Evolutionary conservation across 1,140 invertebrate genomes (phyloP).

Genomic region (Temnothorax longispinosus): DNA sequence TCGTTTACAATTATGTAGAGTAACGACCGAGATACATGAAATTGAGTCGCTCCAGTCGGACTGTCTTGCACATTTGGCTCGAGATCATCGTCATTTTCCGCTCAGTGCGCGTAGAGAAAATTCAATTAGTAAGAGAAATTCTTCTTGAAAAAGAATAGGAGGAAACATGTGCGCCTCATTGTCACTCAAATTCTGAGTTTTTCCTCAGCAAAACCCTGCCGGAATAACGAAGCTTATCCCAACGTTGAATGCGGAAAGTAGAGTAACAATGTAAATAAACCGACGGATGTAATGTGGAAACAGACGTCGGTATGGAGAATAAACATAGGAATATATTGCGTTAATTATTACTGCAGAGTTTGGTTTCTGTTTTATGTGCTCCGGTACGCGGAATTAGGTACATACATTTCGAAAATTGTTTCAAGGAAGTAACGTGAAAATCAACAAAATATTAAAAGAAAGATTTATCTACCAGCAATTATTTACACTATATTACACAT

Average conservation of each 20-base stretch:
- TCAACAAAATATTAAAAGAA: not conserved
- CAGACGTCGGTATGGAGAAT: not conserved
- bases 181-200: too few species aligned
- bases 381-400: not conserved
- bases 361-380: not conserved
- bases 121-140: constrained; percentile 5
- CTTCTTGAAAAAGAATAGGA: not conserved
- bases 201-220: not conserved
- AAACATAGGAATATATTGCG: constrained; percentile 24
- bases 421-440: not conserved
- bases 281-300: not conserved
- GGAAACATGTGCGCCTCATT: not conserved
- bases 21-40: constrained; percentile 29
- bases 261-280: constrained; percentile 37
- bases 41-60: not conserved
- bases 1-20: constrained; percentile 50
- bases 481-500: not conserved
- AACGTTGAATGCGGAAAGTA: not conserved
- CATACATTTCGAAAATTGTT: not conserved
- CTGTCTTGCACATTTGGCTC: constrained; percentile 2
- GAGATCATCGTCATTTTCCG: not conserved
- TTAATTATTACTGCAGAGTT: constrained; percentile 2
- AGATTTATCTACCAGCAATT: not conserved
- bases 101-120: not conserved
- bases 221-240: constrained; percentile 7